These are phyloP conservation scores for Thecophora atra DNA, from an alignment of 2,888 invertebrate species.

Conservation along the genomic window DNA sequence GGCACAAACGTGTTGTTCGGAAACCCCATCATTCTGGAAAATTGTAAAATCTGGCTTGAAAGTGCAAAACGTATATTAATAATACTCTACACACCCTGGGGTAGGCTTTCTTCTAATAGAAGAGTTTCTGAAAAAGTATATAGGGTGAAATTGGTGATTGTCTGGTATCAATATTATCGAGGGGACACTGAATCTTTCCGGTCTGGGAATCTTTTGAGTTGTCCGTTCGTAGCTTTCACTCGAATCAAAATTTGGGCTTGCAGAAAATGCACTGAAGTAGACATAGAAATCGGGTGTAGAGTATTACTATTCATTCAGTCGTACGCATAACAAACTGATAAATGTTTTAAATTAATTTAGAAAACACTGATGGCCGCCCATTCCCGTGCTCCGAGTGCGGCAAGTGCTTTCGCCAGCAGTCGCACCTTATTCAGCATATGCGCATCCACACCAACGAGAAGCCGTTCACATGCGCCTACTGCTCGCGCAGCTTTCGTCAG, in stretches of 20 bases:
- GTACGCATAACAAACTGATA: constrained; percentile 21
- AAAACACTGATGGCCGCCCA: constrained; percentile 79
- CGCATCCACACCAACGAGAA: constrained; percentile 93
- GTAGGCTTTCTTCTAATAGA: not conserved
- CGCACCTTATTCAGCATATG: constrained; percentile 87
- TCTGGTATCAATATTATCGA: not conserved
- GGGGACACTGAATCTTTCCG: not conserved
- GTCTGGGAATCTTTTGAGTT: not conserved
- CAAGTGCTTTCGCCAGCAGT: constrained; percentile 88
- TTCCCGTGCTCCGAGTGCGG: constrained; percentile 91
- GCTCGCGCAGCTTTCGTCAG: constrained; percentile 89
- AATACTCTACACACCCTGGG: constrained; percentile 34
- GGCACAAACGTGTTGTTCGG: not conserved
- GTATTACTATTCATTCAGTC: constrained; percentile 26
- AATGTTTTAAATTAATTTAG: constrained; percentile 35
- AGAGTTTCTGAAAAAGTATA: not conserved
- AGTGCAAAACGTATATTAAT: constrained; percentile 22
- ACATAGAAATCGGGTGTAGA: constrained; percentile 25
- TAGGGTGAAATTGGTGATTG: not conserved
- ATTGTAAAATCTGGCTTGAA: constrained; percentile 37
- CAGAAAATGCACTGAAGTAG: not conserved
- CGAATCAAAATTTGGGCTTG: not conserved
- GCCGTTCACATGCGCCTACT: constrained; percentile 90
- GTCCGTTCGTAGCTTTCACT: not conserved
- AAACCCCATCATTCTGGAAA: constrained; percentile 35